Base-by-base conservation (phyloP, 2,113 vertebrate species). In the Raphicerus campestris region DNA sequence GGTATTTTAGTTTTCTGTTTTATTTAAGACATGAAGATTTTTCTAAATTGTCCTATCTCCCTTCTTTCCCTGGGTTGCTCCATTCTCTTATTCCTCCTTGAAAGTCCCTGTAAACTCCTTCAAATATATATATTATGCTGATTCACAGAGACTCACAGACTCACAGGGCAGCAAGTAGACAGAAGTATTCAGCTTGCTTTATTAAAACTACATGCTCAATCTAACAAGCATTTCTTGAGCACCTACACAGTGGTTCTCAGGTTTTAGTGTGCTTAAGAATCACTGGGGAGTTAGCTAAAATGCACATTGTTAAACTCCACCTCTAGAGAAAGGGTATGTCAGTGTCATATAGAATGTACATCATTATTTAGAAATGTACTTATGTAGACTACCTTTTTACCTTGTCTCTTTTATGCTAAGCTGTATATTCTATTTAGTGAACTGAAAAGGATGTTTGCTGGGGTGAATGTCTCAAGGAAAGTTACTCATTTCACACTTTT, bases 1-100 rank as follows among this genome's bases (percentile, higher is more conserved):
- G 32, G 32, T 47, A 83, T 47, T 96, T 97, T 82, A 89, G 35
- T 93, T 84, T 97, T 85, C 55, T 91, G 58, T 90, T 96, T 96
- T 88, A 89, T 82, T 61, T 66, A 96, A 95, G 93, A 94, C 3
- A 94, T 32, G 0, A 42, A 39, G 6, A 6, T 49, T 49, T 3
- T 17, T 32, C 16, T 28, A 55, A 93, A 16, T 56, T 75, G 26
- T 78, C 55, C 42, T 49, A 60, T 32, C 4, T 85, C 17, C 13
- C 45, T 94, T 85, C 60, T 91, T 96, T 85, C 14, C 24, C 7
- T 28, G 1, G 13, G 26, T 73, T 45, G 35, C 85, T 91, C 17
- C 1, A 10, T 61, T 51, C 42, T 89, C 7, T 47, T 61, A 78
- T 16, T 95, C 17, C 82, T 96, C 84, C 56, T 95, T 88, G 42